Evolutionary conservation across 2,888 invertebrate species (phyloP), one percentile per base, ranked within the genome.

Genomic region (Clitarchus hookeri): DNA sequence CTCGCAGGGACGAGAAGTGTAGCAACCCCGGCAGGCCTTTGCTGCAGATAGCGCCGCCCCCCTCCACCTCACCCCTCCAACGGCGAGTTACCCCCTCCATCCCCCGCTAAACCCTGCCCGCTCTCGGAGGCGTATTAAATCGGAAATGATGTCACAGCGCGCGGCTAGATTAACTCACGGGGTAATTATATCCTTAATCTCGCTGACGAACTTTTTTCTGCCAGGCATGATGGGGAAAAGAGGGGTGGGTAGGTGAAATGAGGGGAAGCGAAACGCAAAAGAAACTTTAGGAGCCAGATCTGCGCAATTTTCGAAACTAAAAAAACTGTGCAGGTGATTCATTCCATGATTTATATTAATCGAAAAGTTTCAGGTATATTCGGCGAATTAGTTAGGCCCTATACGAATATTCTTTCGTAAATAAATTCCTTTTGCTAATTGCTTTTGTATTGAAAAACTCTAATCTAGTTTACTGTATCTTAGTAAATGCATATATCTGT

Each of bases 181-280:
- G 65, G 65, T 65, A 65, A 65, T 65, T 65, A 65, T 65, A 65
- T n/a, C 65, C 65, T 65, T 65, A 65, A 65, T 65, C 65, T 65
- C 65, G 65, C 65, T 65, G 65, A 65, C 65, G 65, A 65, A 65
- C 65, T 65, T 65, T 65, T 65, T n/a, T 65, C n/a, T 65, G 48
- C 11, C 48, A 16, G 48, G 48, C 48, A 48, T 48, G 48, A 48
- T 16, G 48, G 16, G 48, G 16, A 48, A 16, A 16, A 13, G 16
- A 8, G 48, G 48, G 48, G 48, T 12, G 13, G 65, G 8, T 16
- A 0, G 19, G 65, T 65, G 16, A n/a, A n/a, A 23, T 19, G n/a
- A 65, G 65, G 65, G 23, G 11, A n/a, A 23, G n/a, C 65, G 65
- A 23, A 65, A 65, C 65, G 19, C 65, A n/a, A 65, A 65, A 65